Conservation (phyloP, 2,797 vertebrate species). For the Uromys caudimaculatus region DNA sequence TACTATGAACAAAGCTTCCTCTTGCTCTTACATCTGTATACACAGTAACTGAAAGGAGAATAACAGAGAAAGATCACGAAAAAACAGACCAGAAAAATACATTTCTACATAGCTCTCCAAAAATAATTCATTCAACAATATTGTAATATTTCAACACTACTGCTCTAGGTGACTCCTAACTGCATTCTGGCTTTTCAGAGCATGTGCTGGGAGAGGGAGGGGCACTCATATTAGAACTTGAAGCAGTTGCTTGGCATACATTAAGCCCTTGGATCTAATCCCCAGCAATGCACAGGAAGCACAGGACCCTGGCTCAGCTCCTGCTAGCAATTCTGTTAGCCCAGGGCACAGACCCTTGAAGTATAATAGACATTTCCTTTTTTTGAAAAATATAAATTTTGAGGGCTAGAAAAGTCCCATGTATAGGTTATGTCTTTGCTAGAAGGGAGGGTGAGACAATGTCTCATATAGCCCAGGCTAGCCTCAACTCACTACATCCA, state of each 20-base stretch:
- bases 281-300: not conserved
- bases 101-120: slow-evolving; percentile 7
- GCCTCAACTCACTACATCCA: not conserved
- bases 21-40: slow-evolving; percentile 4
- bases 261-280: not conserved
- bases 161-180: not conserved
- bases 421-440: not conserved
- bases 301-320: not conserved
- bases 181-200: slow-evolving; percentile 4
- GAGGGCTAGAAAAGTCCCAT: slow-evolving; percentile 8
- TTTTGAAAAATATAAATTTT: not conserved
- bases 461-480: not conserved
- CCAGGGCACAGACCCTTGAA: not conserved
- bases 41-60: not conserved
- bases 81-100: not conserved
- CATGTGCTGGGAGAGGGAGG: not conserved
- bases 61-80: not conserved
- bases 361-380: not conserved
- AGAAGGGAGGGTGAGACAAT: not conserved
- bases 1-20: not conserved
- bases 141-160: not conserved
- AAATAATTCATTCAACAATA: slow-evolving; percentile 38
- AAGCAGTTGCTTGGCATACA: not conserved
- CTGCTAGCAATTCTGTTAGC: not conserved
- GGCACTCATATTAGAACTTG: not conserved